Percentiles rank a stretch among this genome's conserved stretches.
These are phyloP conservation scores for Listronotus bonariensis DNA, from an alignment of 1,140 invertebrate species.

Conservation along the genomic window DNA sequence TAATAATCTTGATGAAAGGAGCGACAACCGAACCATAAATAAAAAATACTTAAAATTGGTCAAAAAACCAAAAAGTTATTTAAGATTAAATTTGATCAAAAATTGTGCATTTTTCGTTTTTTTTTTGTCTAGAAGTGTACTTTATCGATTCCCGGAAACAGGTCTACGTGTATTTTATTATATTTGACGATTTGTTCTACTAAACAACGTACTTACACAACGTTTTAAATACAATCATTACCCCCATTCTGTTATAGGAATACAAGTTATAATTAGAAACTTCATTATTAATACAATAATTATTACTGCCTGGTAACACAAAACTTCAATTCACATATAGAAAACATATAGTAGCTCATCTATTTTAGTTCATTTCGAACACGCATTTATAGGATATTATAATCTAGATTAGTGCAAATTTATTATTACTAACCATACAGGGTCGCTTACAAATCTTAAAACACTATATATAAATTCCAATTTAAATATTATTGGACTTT, in stretches of 20 bases:
- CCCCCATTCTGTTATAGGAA: background rate
- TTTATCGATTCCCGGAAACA: no score
- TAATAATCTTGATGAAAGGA: no score
- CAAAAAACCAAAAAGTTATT: no score
- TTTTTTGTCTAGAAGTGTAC: no score
- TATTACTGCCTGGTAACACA: conserved; percentile 8
- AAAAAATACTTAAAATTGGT: no score
- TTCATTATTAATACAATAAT: conserved; percentile 14
- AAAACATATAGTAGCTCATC: conserved; percentile 12
- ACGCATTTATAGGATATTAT: conserved; percentile 6
- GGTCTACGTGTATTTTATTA: no score
- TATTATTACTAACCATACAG: conserved; percentile 8
- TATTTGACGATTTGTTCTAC: no score
- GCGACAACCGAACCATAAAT: no score
- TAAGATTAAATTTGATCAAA: no score
- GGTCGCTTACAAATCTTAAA: background rate
- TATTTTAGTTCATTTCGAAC: conserved; percentile 7
- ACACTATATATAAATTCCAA: no score
- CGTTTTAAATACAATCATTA: background rate
- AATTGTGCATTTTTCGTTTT: no score
- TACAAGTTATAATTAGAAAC: conserved; percentile 14
- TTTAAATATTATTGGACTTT: no score
- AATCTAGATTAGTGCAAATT: conserved; percentile 10
- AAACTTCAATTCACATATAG: conserved; percentile 11
- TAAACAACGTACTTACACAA: background rate